phyloP scores from a whole-genome alignment of 2,113 vertebrate species.

The Syngnathus typhle region DNA sequence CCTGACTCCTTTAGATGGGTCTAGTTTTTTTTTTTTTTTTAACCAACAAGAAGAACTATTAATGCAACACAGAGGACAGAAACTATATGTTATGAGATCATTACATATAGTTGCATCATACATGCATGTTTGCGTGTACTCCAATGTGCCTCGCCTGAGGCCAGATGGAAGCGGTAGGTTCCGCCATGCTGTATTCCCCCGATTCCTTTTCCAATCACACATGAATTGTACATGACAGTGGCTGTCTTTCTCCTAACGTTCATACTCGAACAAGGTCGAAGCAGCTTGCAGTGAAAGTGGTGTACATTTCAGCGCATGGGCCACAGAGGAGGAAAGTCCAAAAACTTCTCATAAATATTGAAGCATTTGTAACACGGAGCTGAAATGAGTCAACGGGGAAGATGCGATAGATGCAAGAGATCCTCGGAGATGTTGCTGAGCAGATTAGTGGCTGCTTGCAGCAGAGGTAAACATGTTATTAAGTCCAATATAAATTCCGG shows the following conservation, averaged over 20 bases:
- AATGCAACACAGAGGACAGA: not conserved
- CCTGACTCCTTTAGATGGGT: not conserved
- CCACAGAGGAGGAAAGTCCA: constrained; percentile 13
- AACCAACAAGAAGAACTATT: not conserved
- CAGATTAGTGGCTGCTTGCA: constrained; percentile 4
- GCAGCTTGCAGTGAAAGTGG: constrained; percentile 26
- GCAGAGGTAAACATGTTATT: not conserved
- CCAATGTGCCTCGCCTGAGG: constrained; percentile 21
- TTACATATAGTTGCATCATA: not conserved
- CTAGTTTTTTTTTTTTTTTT: not conserved
- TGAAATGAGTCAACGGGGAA: constrained; percentile 4
- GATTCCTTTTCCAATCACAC: constrained; percentile 13
- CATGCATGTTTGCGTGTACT: not conserved
- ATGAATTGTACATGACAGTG: constrained; percentile 12
- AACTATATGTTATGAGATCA: not conserved
- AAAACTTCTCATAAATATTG: constrained; percentile 27
- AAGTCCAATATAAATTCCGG: not conserved
- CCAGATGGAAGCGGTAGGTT: constrained; percentile 9
- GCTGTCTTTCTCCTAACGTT: constrained; percentile 35
- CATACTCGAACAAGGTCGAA: constrained; percentile 22
- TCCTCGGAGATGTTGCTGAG: constrained; percentile 1
- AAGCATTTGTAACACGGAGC: constrained; percentile 7
- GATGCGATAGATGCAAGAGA: not conserved
- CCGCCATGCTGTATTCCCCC: constrained; percentile 15
- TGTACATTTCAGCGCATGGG: constrained; percentile 5